Evolutionary conservation across 2,797 vertebrate species (phyloP), one percentile per base, ranked within the genome.

Genomic region (Chiroxiphia lanceolata): DNA sequence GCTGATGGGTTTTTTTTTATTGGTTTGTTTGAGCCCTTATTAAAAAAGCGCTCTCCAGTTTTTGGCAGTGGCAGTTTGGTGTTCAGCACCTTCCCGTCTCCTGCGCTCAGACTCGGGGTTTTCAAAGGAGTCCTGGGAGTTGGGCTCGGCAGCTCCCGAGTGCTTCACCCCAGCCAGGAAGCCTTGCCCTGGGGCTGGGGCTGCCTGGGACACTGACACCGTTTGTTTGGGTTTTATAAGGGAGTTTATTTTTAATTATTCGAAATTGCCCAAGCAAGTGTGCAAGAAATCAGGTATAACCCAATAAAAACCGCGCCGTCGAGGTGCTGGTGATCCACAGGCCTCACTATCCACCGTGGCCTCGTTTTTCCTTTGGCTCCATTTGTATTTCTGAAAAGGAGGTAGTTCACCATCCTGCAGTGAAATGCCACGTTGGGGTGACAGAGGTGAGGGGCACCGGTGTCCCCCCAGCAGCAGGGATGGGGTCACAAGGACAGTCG

Each of bases 11-110:
- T 9, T 18, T 89, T 92, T 93, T 97, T 96, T 96, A 96, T 94
- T 70, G 93, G 96, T 87, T 93, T 89, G 90, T 91, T 91, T 67
- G 94, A 95, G 93, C 59, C 95, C 94, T 96, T 95, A 93, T 95
- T 96, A 95, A 96, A 95, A 57, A 93, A 90, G 20, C 20, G 2
- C 91, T 72, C 91, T 72, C n/a, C 0, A 1, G 15, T 29, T 95
- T 81, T 94, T 95, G 94, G 88, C 96, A 94, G 92, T 38, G 0
- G 12, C 0, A 2, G 21, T 34, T 80, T 3, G 0, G 45, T 8
- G 10, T 6, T 7, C 60, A 65, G 84, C 83, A 75, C 85, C 89
- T 65, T 47, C 12, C 11, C 34, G 80, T 38, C 93, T 87, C 64
- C 53, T 2, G 60, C 1, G 29, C 84, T 95, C 84, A 44, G 57